A percentile compares a stretch with the other conserved stretches of the same genome.
Conservation (phyloP, 2,797 vertebrate genomes). For the Sphaeramia orbicularis region DNA sequence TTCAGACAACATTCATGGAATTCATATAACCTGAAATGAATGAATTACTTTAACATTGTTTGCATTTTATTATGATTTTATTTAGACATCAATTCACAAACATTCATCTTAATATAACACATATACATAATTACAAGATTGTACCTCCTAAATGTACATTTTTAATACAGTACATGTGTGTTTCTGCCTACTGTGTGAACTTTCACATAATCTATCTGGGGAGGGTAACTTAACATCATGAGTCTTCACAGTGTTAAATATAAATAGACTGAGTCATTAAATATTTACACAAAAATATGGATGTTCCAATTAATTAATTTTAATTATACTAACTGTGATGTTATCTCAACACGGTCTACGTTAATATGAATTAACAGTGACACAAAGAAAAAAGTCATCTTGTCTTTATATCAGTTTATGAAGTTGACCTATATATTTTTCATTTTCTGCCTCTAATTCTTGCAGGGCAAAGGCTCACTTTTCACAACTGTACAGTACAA, state of each 20-base stretch:
- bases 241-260: conserved; percentile 8
- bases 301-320: background rate
- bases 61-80: too few species aligned
- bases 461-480: too few species aligned
- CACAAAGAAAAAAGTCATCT: too few species aligned
- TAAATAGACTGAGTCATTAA: background rate
- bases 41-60: too few species aligned
- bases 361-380: too few species aligned
- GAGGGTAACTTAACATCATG: background rate
- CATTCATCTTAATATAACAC: background rate
- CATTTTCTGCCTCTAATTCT: too few species aligned
- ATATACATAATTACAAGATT: conserved; percentile 1
- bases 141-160: background rate
- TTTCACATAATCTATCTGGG: background rate
- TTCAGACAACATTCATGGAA: too few species aligned
- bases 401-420: too few species aligned
- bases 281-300: conserved; percentile 21
- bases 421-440: too few species aligned
- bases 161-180: background rate
- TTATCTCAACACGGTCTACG: background rate
- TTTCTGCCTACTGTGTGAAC: too few species aligned
- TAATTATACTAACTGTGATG: background rate
- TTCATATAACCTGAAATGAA: too few species aligned
- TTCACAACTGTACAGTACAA: background rate
- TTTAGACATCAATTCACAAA: too few species aligned